Base-by-base conservation (phyloP, 2,888 invertebrate genomes). In the Lycophotia porphyrea region DNA sequence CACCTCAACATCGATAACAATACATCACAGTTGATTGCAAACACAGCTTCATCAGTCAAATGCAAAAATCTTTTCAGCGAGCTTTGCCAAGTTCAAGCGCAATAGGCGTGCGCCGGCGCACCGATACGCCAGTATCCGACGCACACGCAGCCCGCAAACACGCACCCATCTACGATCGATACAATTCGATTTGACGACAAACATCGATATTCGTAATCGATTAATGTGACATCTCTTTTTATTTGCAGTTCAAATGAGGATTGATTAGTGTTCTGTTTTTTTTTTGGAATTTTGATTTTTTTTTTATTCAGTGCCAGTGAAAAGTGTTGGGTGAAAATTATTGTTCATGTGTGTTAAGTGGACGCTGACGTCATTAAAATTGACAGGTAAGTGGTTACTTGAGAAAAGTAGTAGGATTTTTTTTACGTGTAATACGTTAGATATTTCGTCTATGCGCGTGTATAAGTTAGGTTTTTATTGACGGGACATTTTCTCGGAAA, bases 81-180 rank as follows among this genome's bases (percentile, higher is more conserved):
- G 90, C 91, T 91, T 91, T 93, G 94, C 94, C 95, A 95, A 95
- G 96, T 96, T 96, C 96, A 95, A 94, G 93, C 93, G 91, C 93
- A 91, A 90, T 71, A 88, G 84, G 81, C 87, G 90, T 84, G 89
- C 90, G 88, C 88, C 88, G 85, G 90, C 91, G 89, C 90, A 91
- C 88, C 89, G 89, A 89, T 84, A 87, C 90, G 91, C 91, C 95
- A 96, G 96, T 96, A 91, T 89, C 87, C 90, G 91, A 86, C 93
- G 90, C 93, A 94, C 95, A 92, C 94, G 95, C 95, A 92, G 87
- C 90, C 90, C 88, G 94, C 91, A 81, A 93, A 92, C 95, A 96
- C 96, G 90, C 90, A 89, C 89, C 89, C 86, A 88, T 84, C 85
- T 87, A 87, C 87, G 84, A 88, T 88, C 85, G 85, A 86, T 87